These are phyloP conservation scores for Gerosis bhagava DNA, from an alignment of 2,888 invertebrate species.

Conservation along the genomic window DNA sequence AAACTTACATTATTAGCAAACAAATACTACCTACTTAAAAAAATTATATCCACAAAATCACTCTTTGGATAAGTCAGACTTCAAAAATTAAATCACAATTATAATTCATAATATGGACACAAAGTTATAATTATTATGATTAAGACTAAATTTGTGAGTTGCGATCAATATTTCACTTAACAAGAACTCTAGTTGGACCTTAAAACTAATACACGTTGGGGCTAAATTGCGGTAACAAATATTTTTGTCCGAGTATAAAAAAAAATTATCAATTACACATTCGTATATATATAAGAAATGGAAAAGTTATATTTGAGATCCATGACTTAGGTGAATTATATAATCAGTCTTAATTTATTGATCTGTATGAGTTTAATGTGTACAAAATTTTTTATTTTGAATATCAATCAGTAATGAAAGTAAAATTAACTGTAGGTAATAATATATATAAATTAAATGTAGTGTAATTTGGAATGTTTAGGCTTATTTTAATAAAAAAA, in stretches of 20 bases:
- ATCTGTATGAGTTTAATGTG: too few relatives aligned
- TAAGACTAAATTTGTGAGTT: too few relatives aligned
- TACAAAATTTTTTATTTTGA: too few relatives aligned
- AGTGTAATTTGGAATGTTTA: too few relatives aligned
- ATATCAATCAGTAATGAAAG: too few relatives aligned
- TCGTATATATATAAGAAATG: too few relatives aligned
- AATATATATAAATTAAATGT: too few relatives aligned
- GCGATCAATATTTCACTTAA: conserved; percentile 19
- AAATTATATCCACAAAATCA: conserved; percentile 41
- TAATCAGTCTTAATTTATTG: conserved; percentile 23
- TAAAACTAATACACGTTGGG: conserved; percentile 16
- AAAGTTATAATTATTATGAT: conserved; percentile 27
- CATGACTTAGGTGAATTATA: conserved; percentile 9
- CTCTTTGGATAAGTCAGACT: conserved; percentile 63
- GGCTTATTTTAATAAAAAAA: too few relatives aligned
- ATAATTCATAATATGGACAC: conserved; percentile 41
- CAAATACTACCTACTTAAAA: conserved; percentile 33
- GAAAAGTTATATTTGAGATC: conserved; percentile 10
- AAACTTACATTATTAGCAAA: conserved; percentile 29
- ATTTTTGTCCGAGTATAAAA: too few relatives aligned
- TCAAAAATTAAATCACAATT: conserved; percentile 48
- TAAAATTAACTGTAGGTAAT: too few relatives aligned
- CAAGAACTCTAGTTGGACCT: conserved; percentile 21
- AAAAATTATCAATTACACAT: conserved; percentile 2
- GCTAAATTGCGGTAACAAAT: conserved; percentile 7